Evolutionary conservation across 1,140 invertebrate genomes (phyloP).

Genomic region (Hylaeus volcanicus): DNA sequence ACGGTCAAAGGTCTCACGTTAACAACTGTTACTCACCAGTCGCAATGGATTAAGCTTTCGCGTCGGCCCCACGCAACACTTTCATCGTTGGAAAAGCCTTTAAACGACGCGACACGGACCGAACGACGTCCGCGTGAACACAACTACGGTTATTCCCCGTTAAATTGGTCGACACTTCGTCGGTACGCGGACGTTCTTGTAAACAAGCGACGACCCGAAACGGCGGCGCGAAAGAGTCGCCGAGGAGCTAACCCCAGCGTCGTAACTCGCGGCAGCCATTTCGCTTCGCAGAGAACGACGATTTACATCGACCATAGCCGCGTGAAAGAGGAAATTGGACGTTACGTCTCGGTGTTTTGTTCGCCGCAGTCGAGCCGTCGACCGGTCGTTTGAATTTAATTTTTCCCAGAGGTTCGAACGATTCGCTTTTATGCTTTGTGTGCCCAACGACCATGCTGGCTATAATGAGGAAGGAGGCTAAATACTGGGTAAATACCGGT

Average conservation of each 20-base stretch:
- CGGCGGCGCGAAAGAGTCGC: background rate
- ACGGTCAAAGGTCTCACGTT: too few species aligned
- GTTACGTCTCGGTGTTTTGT: conserved; percentile 1
- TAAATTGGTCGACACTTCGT: conserved; percentile 17
- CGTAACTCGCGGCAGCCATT: conserved; percentile 18
- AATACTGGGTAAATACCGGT: too few species aligned
- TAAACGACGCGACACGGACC: conserved; percentile 29
- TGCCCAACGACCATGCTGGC: too few species aligned
- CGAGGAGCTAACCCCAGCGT: background rate
- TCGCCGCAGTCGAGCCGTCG: background rate
- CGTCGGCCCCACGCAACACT: background rate
- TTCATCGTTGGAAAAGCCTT: background rate
- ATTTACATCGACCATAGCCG: conserved; percentile 26
- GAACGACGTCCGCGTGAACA: background rate
- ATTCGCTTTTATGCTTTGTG: background rate
- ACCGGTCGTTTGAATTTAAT: background rate
- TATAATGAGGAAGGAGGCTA: too few species aligned
- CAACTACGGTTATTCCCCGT: conserved; percentile 6
- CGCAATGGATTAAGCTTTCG: background rate
- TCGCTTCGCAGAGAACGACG: conserved; percentile 1
- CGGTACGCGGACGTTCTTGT: conserved; percentile 11
- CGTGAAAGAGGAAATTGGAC: conserved; percentile 17
- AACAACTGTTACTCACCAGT: too few species aligned
- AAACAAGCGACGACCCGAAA: conserved; percentile 37
- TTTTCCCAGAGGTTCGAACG: background rate